Percentiles rank a stretch among this genome's conserved stretches.
Evolutionary conservation across 1,140 invertebrate genomes (phyloP).

Genomic region (Drosophila santomea): DNA sequence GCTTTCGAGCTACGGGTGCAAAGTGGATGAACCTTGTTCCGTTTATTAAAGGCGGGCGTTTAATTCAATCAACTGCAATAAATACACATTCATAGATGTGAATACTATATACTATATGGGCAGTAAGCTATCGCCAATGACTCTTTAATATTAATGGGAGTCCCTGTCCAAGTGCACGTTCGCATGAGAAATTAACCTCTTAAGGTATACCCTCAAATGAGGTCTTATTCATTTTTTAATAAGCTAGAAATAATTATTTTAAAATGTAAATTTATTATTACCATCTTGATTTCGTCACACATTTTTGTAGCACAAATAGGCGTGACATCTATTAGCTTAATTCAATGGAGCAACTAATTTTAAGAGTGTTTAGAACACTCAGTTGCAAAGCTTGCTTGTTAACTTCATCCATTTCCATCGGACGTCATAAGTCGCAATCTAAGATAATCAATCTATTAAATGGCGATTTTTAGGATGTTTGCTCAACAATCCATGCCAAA

Average conservation of each 20-base stretch:
- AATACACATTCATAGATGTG: slow-evolving; percentile 17
- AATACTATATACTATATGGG: not conserved
- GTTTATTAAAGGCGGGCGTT: slow-evolving; percentile 28
- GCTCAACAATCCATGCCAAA: slow-evolving; percentile 27
- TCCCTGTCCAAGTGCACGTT: slow-evolving; percentile 74
- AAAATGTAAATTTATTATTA: not conserved
- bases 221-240: not conserved
- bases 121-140: slow-evolving; percentile 24
- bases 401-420: not conserved
- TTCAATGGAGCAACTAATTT: not conserved
- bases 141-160: slow-evolving; percentile 21
- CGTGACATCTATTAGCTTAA: not conserved
- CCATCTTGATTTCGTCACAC: not conserved
- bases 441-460: slow-evolving; percentile 18
- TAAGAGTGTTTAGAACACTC: not conserved
- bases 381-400: not conserved
- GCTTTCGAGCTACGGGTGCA: slow-evolving; percentile 3
- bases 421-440: slow-evolving; percentile 31
- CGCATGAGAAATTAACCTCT: not conserved
- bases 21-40: slow-evolving; percentile 51
- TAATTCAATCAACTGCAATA: slow-evolving; percentile 40
- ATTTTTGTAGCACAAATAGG: not conserved
- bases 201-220: not conserved
- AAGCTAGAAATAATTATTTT: too few species aligned
- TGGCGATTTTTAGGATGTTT: slow-evolving; percentile 24